These are phyloP conservation scores for Spodoptera litura DNA, from an alignment of 1,140 invertebrate species.

Conservation along the genomic window DNA sequence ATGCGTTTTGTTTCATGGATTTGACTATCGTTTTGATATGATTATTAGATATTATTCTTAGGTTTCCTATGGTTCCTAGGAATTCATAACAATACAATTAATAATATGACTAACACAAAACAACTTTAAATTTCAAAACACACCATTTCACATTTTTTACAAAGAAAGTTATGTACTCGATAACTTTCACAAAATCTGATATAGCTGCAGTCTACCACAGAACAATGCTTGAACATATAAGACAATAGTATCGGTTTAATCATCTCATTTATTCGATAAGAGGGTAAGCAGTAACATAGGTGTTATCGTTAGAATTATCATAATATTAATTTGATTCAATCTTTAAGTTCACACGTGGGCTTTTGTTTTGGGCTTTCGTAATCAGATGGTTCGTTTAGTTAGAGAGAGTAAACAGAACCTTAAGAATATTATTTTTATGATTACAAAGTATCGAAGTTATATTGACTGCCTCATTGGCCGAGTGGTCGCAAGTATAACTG, in stretches of 20 bases:
- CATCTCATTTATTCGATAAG: slow-evolving; percentile 35
- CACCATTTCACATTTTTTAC: not conserved
- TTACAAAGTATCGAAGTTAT: too few relatives aligned
- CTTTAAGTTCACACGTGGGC: slow-evolving; percentile 13
- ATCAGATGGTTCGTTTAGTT: not conserved
- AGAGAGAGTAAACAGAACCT: not conserved
- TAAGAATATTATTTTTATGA: not conserved
- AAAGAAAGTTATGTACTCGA: not conserved
- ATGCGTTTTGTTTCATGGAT: too few relatives aligned
- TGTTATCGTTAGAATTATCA: slow-evolving; percentile 23
- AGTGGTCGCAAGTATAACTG: too few relatives aligned
- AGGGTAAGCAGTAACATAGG: slow-evolving; percentile 20
- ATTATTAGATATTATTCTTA: too few relatives aligned
- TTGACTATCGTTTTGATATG: too few relatives aligned
- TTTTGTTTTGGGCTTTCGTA: slow-evolving; percentile 12
- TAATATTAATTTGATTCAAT: slow-evolving; percentile 37
- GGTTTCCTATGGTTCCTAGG: too few relatives aligned
- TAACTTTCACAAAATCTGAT: not conserved
- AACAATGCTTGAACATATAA: slow-evolving; percentile 27
- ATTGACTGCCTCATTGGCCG: too few relatives aligned
- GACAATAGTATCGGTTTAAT: slow-evolving; percentile 37
- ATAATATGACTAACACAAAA: too few relatives aligned
- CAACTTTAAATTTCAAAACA: too few relatives aligned
- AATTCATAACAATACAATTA: too few relatives aligned
- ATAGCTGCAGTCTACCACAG: not conserved